Evolutionary conservation across 2,888 invertebrate genomes (phyloP).

Genomic region (Opisthograptis luteolata): DNA sequence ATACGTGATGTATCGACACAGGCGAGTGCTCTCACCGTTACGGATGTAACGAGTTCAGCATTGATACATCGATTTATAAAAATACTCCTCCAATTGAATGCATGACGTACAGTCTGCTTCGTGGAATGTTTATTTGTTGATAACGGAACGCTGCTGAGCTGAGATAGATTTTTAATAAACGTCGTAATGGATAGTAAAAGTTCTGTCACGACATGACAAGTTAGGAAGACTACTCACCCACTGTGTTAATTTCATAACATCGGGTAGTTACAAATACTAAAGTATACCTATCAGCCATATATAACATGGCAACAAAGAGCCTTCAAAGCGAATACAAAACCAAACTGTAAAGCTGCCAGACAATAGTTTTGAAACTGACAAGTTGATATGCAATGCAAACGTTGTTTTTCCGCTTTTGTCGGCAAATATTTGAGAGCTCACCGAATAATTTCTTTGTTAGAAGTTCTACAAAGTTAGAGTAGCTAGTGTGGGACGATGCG

Average conservation of each 20-base stretch:
- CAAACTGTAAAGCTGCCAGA: neutral
- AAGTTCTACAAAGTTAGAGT: constrained; percentile 1
- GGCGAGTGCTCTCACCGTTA: neutral
- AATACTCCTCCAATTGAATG: constrained; percentile 17
- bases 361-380: constrained; percentile 6
- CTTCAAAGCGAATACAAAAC: neutral
- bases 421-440: neutral
- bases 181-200: no score
- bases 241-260: neutral
- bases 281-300: no score
- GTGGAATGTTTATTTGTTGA: constrained; percentile 6
- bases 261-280: neutral
- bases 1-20: neutral
- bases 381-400: neutral
- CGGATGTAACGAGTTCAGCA: constrained; percentile 1
- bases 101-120: constrained; percentile 5
- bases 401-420: neutral
- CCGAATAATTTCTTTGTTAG: constrained; percentile 1
- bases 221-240: no score
- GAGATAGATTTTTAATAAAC: no score
- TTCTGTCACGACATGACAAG: no score
- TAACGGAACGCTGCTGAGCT: no score
- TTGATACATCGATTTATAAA: constrained; percentile 17
- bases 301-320: neutral
- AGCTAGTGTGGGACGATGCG: neutral